Base-by-base conservation (phyloP, 2,797 vertebrate species). In the Paguma larvata region DNA sequence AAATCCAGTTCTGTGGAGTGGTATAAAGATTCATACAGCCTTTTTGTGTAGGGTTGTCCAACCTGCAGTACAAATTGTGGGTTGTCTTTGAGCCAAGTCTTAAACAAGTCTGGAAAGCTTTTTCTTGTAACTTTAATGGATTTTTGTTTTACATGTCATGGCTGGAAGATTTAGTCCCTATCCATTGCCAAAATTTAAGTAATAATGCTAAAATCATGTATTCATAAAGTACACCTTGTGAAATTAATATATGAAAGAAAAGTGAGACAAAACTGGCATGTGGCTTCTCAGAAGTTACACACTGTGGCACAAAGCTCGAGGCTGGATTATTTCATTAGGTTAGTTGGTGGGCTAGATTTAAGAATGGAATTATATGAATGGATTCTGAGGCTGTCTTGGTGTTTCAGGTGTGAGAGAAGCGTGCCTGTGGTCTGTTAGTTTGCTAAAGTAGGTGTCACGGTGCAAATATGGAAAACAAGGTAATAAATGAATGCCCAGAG, bases 81-180 rank as follows among this genome's bases (percentile, higher is more conserved):
- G 32, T 48, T 78, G 48, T 14, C 32, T 21, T 73, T 65, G 12
- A 79, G 32, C 27, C 6, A 23, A 23, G 7, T 83, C 23, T 83
- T 68, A 68, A 9, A 46, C 38, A 83, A 38, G 83, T 41, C 41
- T 70, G 48, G 18, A 63, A 92, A 88, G 13, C 8, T 56, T 12
- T 70, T 77, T 92, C 68, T 72, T 16, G 41, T 38, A 92, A 18
- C 1, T 53, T 59, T 41, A 75, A 75, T 72, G 41, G 16, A 44
- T 91, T 94, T 97, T 89, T 85, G 5, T 41, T 94, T 90, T 73
- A 65, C 21, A 27, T 27, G 9, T 72, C 65, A 91, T 34, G 16
- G 21, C 23, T 30, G 18, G 91, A 90, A 79, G 65, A 86, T 70
- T 88, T 83, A 87, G 15, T 53, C 4, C 46, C 14, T 79, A 19